phyloP scores from a whole-genome alignment of 2,797 vertebrate genomes.

The Mallotus villosus region DNA sequence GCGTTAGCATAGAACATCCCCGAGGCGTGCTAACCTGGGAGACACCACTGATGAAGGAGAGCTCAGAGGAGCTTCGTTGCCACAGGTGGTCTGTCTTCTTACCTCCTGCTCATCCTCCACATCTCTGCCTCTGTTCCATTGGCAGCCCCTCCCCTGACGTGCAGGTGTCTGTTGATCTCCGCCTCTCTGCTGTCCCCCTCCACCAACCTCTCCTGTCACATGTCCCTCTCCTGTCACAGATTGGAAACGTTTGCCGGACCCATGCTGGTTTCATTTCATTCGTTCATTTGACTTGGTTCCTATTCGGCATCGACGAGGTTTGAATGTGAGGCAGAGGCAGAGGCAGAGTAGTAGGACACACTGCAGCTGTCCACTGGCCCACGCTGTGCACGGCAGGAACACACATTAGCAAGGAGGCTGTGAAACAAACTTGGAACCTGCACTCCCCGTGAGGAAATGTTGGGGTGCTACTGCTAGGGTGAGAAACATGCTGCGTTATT shows the following conservation, averaged over 20 bases:
- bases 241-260: neutral
- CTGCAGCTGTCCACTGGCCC: slow-evolving; percentile 27
- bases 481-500: slow-evolving; percentile 36
- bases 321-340: neutral
- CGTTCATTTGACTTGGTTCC: neutral
- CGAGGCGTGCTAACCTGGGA: neutral
- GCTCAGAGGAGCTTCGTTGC: neutral
- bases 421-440: slow-evolving; percentile 28
- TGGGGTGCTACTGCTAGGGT: slow-evolving; percentile 36
- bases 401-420: slow-evolving; percentile 22
- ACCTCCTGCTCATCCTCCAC: neutral
- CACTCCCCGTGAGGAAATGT: slow-evolving; percentile 19
- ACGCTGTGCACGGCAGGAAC: slow-evolving; percentile 31
- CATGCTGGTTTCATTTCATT: neutral
- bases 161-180: slow-evolving; percentile 11
- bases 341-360: neutral
- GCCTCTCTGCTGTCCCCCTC: neutral
- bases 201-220: neutral
- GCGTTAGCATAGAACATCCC: slow-evolving; percentile 13
- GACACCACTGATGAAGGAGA: slow-evolving; percentile 10
- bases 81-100: neutral
- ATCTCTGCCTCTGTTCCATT: neutral
- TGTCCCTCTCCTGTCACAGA: neutral
- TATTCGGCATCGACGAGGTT: neutral
- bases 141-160: slow-evolving; percentile 3